phyloP scores from a whole-genome alignment of 1,140 invertebrate species.

The Drosophila bocki region DNA sequence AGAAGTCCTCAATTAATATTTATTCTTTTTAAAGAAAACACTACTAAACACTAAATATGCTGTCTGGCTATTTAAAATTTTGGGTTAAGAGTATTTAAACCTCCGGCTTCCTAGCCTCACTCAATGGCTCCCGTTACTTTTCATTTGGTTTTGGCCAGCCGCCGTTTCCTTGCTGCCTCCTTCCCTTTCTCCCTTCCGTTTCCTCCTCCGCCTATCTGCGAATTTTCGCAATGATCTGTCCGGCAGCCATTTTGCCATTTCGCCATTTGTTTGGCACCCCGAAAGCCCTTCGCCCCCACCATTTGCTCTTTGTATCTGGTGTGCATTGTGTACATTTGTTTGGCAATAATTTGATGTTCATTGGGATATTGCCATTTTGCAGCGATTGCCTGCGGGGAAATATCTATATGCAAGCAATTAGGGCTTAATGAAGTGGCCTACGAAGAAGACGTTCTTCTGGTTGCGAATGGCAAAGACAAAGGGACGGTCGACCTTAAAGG shows the following conservation, averaged over 20 bases:
- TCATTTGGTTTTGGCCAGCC: slow-evolving; percentile 64
- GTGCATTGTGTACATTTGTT: slow-evolving; percentile 55
- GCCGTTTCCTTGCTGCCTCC: slow-evolving; percentile 31
- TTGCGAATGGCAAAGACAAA: slow-evolving; percentile 77
- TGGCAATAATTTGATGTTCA: slow-evolving; percentile 66
- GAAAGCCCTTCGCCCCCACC: not conserved
- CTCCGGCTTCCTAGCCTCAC: not conserved
- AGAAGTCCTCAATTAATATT: not conserved
- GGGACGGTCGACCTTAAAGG: slow-evolving; percentile 72
- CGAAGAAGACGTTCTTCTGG: slow-evolving; percentile 62
- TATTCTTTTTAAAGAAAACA: no score
- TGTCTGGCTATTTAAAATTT: not conserved
- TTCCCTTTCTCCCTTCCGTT: not conserved
- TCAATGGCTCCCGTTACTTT: slow-evolving; percentile 56
- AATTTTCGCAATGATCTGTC: slow-evolving; percentile 65
- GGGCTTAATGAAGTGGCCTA: slow-evolving; percentile 71
- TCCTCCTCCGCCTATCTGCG: slow-evolving; percentile 47
- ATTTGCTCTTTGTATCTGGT: slow-evolving; percentile 30
- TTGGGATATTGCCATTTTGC: slow-evolving; percentile 57
- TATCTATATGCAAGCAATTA: slow-evolving; percentile 28
- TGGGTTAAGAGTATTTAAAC: slow-evolving; percentile 1
- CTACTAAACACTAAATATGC: not conserved
- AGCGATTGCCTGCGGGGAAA: slow-evolving; percentile 29
- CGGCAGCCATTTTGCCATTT: slow-evolving; percentile 46
- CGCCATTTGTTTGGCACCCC: slow-evolving; percentile 55